phyloP scores from a whole-genome alignment of 2,113 vertebrate species.

The Euleptes europaea region DNA sequence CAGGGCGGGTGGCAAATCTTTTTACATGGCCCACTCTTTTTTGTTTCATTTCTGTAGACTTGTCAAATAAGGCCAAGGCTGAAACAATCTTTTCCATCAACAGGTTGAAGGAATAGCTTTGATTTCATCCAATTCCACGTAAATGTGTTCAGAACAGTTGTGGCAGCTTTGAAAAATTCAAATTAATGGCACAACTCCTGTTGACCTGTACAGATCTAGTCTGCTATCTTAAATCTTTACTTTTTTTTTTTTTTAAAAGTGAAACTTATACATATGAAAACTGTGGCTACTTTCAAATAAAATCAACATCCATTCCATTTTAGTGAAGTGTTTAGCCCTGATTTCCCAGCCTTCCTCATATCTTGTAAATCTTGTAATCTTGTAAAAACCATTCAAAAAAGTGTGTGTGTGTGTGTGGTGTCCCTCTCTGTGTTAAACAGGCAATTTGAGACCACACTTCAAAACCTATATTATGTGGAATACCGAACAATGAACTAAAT shows the following conservation, averaged over 20 bases:
- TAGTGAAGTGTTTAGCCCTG: conserved; percentile 12
- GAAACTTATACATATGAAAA: background rate
- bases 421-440: background rate
- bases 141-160: background rate
- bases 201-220: background rate
- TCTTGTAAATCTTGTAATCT: no score
- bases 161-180: background rate
- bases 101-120: background rate
- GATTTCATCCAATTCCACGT: no score
- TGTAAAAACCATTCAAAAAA: background rate
- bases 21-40: no score
- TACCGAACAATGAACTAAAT: background rate
- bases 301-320: background rate
- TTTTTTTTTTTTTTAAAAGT: background rate
- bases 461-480: background rate
- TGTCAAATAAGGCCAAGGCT: background rate
- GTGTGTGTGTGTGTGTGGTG: no score
- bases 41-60: background rate
- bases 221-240: background rate
- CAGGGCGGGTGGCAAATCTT: background rate
- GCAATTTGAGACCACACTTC: background rate
- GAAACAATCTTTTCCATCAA: background rate
- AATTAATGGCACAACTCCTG: background rate
- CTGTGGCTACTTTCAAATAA: no score
- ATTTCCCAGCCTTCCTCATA: background rate